These are phyloP conservation scores for Rhincodon typus DNA, from an alignment of 2,797 vertebrate genomes.

Conservation along the genomic window DNA sequence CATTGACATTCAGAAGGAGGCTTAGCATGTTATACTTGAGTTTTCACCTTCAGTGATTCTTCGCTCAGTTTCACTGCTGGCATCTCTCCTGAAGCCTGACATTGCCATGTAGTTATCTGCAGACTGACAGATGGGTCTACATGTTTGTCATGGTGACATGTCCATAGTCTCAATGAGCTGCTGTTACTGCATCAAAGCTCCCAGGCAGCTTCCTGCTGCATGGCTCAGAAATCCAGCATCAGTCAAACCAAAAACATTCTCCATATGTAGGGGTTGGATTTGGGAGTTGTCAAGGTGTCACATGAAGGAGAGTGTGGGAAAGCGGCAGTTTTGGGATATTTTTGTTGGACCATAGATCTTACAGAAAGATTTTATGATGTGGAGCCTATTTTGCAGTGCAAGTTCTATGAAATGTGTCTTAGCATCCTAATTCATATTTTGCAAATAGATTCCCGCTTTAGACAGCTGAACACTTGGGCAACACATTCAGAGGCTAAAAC, in stretches of 20 bases:
- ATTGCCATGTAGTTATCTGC: too few relatives aligned
- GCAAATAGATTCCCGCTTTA: background rate
- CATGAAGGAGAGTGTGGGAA: background rate
- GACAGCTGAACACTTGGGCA: background rate
- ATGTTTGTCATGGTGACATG: background rate
- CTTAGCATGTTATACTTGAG: too few relatives aligned
- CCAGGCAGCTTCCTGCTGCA: background rate
- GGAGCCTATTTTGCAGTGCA: too few relatives aligned
- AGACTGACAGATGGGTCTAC: background rate
- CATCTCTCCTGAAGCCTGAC: too few relatives aligned
- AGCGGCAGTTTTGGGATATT: background rate
- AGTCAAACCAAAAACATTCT: too few relatives aligned
- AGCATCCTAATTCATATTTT: background rate
- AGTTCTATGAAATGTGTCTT: background rate
- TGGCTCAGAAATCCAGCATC: background rate
- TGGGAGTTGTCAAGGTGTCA: background rate
- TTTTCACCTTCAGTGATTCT: too few relatives aligned
- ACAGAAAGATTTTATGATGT: too few relatives aligned
- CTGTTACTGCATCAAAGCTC: background rate
- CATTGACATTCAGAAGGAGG: background rate
- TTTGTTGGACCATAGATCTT: too few relatives aligned
- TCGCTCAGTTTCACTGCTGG: too few relatives aligned
- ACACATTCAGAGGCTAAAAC: background rate
- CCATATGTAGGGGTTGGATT: background rate
- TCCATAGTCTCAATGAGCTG: background rate